These are phyloP conservation scores for Planococcus citri DNA, from an alignment of 1,140 invertebrate genomes.

Conservation along the genomic window DNA sequence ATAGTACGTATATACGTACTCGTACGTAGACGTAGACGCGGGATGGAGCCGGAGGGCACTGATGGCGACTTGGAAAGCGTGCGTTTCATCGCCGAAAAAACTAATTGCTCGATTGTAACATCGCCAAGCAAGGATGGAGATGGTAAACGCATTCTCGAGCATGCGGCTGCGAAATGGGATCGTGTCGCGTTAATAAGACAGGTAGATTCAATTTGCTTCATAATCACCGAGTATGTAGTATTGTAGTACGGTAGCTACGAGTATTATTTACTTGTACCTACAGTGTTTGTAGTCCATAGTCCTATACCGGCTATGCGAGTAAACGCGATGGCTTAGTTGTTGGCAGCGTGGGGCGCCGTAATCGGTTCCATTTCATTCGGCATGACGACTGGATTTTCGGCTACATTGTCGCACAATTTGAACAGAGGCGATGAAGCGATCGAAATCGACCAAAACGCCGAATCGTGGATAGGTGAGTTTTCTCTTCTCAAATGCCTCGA, in stretches of 20 bases:
- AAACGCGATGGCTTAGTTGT: not conserved
- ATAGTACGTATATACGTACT: too few species aligned
- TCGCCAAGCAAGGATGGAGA: too few species aligned
- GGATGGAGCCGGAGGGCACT: too few species aligned
- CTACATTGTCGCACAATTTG: not conserved
- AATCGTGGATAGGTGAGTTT: slow-evolving; percentile 14
- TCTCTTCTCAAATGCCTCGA: not conserved
- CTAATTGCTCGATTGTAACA: not conserved
- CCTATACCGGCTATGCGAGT: too few species aligned
- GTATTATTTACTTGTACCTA: too few species aligned
- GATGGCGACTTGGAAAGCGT: not conserved
- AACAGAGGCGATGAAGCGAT: not conserved
- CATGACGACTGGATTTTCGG: not conserved
- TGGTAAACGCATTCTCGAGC: too few species aligned
- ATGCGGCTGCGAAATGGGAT: not conserved
- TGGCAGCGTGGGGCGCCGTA: not conserved
- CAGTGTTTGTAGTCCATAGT: too few species aligned
- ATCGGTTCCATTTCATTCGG: not conserved
- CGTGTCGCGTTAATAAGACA: not conserved
- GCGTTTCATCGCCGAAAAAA: not conserved
- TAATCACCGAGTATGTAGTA: too few species aligned
- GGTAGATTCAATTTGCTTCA: not conserved
- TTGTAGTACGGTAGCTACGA: too few species aligned
- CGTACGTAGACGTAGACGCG: too few species aligned
- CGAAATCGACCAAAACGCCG: not conserved